A percentile compares a stretch with the other conserved stretches of the same genome.
These are phyloP conservation scores for Sakesphorus luctuosus DNA, from an alignment of 2,113 vertebrate genomes.

Conservation along the genomic window DNA sequence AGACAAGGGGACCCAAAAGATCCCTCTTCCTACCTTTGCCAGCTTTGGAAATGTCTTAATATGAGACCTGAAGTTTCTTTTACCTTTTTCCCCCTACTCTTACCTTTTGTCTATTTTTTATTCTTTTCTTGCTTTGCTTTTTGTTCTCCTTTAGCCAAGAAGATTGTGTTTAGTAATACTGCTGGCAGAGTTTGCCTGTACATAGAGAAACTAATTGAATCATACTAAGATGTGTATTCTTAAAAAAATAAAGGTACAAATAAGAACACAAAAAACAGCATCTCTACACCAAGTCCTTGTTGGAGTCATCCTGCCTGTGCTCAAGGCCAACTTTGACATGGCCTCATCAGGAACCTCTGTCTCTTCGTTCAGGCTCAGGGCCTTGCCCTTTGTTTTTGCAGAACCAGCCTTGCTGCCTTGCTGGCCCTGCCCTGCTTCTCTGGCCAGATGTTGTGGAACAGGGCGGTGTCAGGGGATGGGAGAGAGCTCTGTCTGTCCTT, in stretches of 20 bases:
- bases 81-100: accelerated
- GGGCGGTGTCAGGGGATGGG: not conserved
- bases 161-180: not conserved
- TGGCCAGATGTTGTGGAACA: not conserved
- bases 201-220: not conserved
- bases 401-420: not conserved
- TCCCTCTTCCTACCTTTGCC: not conserved
- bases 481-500: not conserved
- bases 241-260: not conserved
- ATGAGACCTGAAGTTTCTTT: not conserved
- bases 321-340: not conserved
- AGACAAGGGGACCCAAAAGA: not conserved
- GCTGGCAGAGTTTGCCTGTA: not conserved
- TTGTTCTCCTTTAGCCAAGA: not conserved
- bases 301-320: not conserved
- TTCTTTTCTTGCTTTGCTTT: not conserved
- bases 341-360: not conserved
- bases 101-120: not conserved
- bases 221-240: not conserved
- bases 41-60: not conserved
- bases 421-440: not conserved
- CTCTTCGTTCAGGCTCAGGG: not conserved
- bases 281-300: not conserved
- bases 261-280: not conserved
- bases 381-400: not conserved